Evolutionary conservation across 2,888 invertebrate species (phyloP), one percentile per base, ranked within the genome.

Genomic region (Orthosia cruda): DNA sequence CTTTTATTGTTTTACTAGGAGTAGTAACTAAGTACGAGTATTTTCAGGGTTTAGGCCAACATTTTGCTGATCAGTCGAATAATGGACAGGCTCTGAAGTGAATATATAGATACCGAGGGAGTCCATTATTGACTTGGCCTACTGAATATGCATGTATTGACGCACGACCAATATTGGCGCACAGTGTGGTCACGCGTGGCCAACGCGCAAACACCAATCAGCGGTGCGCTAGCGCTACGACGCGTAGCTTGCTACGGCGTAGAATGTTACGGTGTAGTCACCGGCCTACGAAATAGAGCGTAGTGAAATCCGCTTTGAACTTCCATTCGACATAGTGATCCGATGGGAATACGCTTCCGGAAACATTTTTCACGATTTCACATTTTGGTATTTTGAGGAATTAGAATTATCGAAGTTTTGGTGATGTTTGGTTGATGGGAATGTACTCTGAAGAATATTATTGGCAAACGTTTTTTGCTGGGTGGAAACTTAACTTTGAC

Each of bases 171-270:
- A 84, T 86, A 74, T 78, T 86, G 70, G 58, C 58, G 52, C 65
- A 57, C 52, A 64, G 59, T 50, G 62, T 65, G 68, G 57, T 70
- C 64, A 59, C 55, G 63, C 66, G 69, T 54, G 40, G 47, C 59
- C 71, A n/a, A 69, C 61, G 64, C 32, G 57, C 80, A 69, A 82
- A 69, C 77, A 83, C 74, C 65, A 80, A 84, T 86, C 77, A 83
- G 68, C 59, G 72, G 65, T 62, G 66, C 67, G 64, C 64, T 23
- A 12, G 67, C 55, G 65, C 80, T 80, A 76, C 59, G 76, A 5
- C 45, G 2, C 49, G 57, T 70, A 68, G 61, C 68, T 18, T 20
- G 63, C 77, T 68, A 64, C 52, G 50, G 55, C 76, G 58, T 59
- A 58, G 40, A 45, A 20, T 40, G n/a, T 71, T 64, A 75, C 71